Evolutionary conservation across 2,888 invertebrate species (phyloP).

Genomic region (Ophioninae sp.): DNA sequence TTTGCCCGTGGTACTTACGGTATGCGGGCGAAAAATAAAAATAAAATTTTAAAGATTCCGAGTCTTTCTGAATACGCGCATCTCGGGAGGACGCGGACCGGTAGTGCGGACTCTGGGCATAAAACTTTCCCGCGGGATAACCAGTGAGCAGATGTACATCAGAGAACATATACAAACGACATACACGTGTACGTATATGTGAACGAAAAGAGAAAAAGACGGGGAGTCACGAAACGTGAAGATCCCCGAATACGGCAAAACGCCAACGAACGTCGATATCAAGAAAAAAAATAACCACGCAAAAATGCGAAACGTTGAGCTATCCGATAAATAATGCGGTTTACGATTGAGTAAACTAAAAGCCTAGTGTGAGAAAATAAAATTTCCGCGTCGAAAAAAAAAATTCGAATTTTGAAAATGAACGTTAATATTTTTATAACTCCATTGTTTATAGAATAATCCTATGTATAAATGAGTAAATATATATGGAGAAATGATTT

Average conservation of each 20-base stretch:
- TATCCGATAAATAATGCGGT: too few relatives aligned
- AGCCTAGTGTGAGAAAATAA: too few relatives aligned
- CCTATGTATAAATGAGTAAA: not conserved
- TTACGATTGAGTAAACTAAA: too few relatives aligned
- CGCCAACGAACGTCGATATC: constrained; percentile 42
- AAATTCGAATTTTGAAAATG: too few relatives aligned
- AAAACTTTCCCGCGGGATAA: constrained; percentile 45
- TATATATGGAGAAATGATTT: too few relatives aligned
- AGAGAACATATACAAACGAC: not conserved
- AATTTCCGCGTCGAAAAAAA: too few relatives aligned
- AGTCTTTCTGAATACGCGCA: constrained; percentile 52
- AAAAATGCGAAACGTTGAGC: too few relatives aligned
- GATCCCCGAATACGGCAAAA: constrained; percentile 6
- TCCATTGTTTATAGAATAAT: too few relatives aligned
- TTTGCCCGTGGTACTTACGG: constrained; percentile 44
- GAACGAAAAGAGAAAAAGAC: not conserved
- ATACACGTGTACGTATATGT: constrained; percentile 1
- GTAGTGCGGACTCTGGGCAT: constrained; percentile 29
- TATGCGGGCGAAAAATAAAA: constrained; percentile 37
- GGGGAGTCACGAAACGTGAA: not conserved
- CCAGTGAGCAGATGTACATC: constrained; percentile 38
- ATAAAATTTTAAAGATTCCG: not conserved
- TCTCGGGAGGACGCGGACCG: constrained; percentile 29
- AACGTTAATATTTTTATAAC: too few relatives aligned
- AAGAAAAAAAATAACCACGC: constrained; percentile 19